Percentiles rank a stretch among this genome's conserved stretches.
Conservation (phyloP, 2,888 invertebrate species). For the Lasioglossum oenotherae region DNA sequence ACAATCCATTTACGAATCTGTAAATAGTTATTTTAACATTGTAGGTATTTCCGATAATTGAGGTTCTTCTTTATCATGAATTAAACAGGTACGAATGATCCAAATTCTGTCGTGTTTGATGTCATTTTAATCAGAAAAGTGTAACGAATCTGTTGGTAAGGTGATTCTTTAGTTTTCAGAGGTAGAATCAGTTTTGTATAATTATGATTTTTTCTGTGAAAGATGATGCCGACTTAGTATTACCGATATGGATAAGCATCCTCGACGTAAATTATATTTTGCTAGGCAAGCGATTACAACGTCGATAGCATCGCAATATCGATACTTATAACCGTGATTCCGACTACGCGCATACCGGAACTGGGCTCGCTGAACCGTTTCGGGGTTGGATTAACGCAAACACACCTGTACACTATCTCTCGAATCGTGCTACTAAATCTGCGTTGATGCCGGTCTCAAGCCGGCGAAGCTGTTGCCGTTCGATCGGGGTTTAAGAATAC, state of each 20-base stretch:
- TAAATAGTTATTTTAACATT: no score
- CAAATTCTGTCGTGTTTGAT: neutral
- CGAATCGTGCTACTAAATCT: constrained; percentile 75
- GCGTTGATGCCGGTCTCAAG: constrained; percentile 76
- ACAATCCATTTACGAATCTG: no score
- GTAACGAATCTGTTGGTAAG: neutral
- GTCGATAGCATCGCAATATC: constrained; percentile 22
- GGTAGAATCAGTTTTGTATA: neutral
- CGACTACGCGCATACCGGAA: constrained; percentile 50
- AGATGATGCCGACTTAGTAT: neutral
- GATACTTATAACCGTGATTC: constrained; percentile 21
- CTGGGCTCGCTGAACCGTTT: constrained; percentile 72
- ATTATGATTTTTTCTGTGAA: neutral
- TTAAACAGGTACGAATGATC: neutral
- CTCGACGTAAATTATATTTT: constrained; percentile 42
- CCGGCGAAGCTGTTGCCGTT: constrained; percentile 33
- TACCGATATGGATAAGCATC: constrained; percentile 30
- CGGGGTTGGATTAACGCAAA: constrained; percentile 78
- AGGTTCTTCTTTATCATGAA: no score
- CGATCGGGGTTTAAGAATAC: constrained; percentile 4
- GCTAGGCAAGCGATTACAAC: constrained; percentile 7
- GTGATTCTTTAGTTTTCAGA: neutral
- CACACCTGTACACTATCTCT: constrained; percentile 74
- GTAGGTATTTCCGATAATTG: no score
- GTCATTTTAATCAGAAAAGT: neutral